phyloP scores from a whole-genome alignment of 2,888 invertebrate genomes.

The Lithophane leautieri region DNA sequence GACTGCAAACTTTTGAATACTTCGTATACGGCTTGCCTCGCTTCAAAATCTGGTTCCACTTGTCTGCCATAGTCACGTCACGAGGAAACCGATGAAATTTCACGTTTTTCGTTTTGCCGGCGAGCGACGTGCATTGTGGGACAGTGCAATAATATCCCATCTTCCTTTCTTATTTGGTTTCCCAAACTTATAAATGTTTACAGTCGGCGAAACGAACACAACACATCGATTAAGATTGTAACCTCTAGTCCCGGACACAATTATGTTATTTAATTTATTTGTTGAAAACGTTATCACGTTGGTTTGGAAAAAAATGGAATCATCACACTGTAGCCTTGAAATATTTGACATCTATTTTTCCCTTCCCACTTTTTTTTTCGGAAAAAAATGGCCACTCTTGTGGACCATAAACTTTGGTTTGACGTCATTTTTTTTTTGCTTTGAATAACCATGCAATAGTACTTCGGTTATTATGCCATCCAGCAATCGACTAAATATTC shows the following conservation, averaged over 20 bases:
- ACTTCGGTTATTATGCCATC: background rate
- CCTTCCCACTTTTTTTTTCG: conserved; percentile 81
- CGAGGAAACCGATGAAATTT: conserved; percentile 89
- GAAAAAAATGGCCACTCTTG: conserved; percentile 78
- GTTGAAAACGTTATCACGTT: conserved; percentile 87
- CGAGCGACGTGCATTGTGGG: conserved; percentile 89
- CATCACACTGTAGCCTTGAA: conserved; percentile 89
- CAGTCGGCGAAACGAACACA: conserved; percentile 66
- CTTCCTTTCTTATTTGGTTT: conserved; percentile 68
- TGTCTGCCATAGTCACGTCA: conserved; percentile 83
- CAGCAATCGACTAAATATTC: conserved; percentile 61
- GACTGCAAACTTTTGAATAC: conserved; percentile 89
- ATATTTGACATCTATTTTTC: conserved; percentile 90
- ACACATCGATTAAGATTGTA: conserved; percentile 72
- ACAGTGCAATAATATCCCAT: conserved; percentile 90
- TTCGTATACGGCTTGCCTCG: conserved; percentile 88
- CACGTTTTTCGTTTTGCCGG: conserved; percentile 90
- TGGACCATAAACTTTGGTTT: conserved; percentile 71
- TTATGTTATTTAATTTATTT: conserved; percentile 76
- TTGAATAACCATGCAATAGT: conserved; percentile 30
- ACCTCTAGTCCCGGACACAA: conserved; percentile 66
- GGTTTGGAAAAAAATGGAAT: conserved; percentile 85
- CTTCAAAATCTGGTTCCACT: conserved; percentile 86
- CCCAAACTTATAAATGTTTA: conserved; percentile 64
- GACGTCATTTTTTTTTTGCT: conserved; percentile 59